phyloP scores from a whole-genome alignment of 2,113 vertebrate species.

The Amblyornis subalaris region DNA sequence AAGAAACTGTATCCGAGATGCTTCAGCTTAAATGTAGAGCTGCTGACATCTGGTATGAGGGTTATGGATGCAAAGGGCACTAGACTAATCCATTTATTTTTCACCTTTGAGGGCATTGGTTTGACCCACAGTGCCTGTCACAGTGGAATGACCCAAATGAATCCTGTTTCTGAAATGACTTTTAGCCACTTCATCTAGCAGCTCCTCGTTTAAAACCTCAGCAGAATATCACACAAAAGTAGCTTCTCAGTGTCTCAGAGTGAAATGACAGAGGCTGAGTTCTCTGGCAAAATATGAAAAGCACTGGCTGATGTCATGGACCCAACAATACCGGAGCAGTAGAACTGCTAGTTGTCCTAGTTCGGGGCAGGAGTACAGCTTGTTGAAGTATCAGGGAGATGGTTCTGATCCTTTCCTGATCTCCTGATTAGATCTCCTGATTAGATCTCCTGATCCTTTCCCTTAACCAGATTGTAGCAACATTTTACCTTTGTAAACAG shows the following conservation, averaged over 20 bases:
- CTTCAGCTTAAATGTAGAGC: background rate
- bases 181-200: background rate
- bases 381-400: background rate
- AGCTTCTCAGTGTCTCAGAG: background rate
- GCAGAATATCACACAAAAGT: background rate
- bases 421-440: background rate
- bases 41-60: background rate
- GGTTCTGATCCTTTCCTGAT: background rate
- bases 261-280: background rate
- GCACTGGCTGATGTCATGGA: background rate
- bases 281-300: background rate
- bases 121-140: background rate
- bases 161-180: background rate
- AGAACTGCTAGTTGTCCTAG: background rate
- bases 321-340: rapidly evolving
- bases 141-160: background rate
- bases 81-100: background rate
- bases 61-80: background rate
- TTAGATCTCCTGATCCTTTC: background rate
- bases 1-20: background rate
- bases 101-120: background rate
- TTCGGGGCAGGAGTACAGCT: background rate
- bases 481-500: background rate
- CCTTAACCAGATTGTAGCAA: background rate
- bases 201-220: background rate